Evolutionary conservation across 2,113 vertebrate genomes (phyloP), one percentile per base, ranked within the genome.

Genomic region (Nerophis ophidion): DNA sequence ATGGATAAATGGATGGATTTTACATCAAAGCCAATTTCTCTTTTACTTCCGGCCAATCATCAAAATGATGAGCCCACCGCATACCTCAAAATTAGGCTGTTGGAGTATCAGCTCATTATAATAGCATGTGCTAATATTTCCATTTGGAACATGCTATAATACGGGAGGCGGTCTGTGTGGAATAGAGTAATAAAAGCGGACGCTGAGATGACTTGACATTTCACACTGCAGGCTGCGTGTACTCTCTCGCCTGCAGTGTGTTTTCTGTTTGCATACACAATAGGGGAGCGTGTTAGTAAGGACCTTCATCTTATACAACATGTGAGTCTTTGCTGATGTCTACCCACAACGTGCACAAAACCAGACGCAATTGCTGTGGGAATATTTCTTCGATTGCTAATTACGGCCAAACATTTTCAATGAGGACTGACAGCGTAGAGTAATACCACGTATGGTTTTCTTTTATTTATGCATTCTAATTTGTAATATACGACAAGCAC

Each of bases 171-270:
- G 51, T 53, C 68, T 47, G 68, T 75, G 45, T 63, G 79, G 81
- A 87, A 86, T 79, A 81, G 74, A 82, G 75, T 76, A 72, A 61
- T 86, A 87, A 87, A 88, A 79, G 73, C 59, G 19, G 26, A 48
- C 17, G 40, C 66, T 53, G 65, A 76, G 76, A 73, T 81, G 71
- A 76, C 61, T 70, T 81, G 85, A 85, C 85, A 81, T 85, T 84
- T 86, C 38, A 66, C 69, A 60, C 44, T n/a, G 61, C 77, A 54
- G 71, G 54, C 68, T 65, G 77, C 73, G 74, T 47, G 16, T 53
- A 58, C 57, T 63, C 53, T 76, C 51, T 57, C 60, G 59, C 47
- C 66, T 56, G 75, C 57, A 60, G 60, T 38, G 15, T 52, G 46
- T 35, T 13, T 65, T 64, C 70, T 51, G 51, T 76, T 19, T 50